phyloP scores from a whole-genome alignment of 2,888 invertebrate genomes.

The Acanthococcus lagerstroemiae region DNA sequence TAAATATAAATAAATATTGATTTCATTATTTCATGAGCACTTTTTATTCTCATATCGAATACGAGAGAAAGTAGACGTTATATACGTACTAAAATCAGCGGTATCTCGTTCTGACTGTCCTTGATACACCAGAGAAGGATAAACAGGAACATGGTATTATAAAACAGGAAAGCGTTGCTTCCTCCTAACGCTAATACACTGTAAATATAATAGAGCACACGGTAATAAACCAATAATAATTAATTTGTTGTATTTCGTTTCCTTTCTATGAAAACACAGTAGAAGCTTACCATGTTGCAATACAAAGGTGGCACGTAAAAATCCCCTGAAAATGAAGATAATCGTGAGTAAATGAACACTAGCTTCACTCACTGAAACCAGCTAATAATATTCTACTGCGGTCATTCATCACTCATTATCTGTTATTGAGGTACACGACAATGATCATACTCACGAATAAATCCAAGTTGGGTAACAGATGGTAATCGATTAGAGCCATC shows the following conservation, averaged over 20 bases:
- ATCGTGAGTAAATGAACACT: background rate
- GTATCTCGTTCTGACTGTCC: conserved; percentile 18
- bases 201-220: no score
- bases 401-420: no score
- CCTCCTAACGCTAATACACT: no score
- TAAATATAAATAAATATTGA: background rate
- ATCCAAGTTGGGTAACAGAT: conserved; percentile 13
- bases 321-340: conserved; percentile 10
- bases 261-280: no score
- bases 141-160: conserved; percentile 5
- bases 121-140: conserved; percentile 20
- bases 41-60: no score
- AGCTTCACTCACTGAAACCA: no score
- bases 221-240: no score
- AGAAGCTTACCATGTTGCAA: conserved; percentile 17
- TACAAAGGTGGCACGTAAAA: conserved; percentile 10
- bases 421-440: background rate
- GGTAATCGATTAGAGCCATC: conserved; percentile 15
- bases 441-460: conserved; percentile 12
- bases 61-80: background rate
- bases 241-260: no score
- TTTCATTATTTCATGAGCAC: background rate
- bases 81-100: conserved; percentile 20
- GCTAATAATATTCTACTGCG: no score
- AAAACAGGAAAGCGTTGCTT: conserved; percentile 1